Percentiles rank a stretch among this genome's conserved stretches.
phyloP scores from a whole-genome alignment of 2,113 vertebrate species.

The Candoia aspera region DNA sequence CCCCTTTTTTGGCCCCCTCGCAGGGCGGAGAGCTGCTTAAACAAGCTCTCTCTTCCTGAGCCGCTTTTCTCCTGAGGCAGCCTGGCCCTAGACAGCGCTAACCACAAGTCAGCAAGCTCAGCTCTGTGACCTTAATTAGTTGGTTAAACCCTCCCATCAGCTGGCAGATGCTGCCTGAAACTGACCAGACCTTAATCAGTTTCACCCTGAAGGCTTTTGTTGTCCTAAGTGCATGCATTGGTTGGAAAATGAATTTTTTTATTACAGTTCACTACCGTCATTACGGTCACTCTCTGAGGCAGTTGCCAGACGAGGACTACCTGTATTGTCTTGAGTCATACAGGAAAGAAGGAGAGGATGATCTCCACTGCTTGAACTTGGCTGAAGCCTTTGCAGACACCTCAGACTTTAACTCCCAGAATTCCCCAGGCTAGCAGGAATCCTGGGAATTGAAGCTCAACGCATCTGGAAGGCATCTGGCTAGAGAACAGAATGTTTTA shows the following conservation, averaged over 20 bases:
- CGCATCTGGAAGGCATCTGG: background rate
- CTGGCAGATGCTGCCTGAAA: background rate
- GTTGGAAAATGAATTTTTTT: background rate
- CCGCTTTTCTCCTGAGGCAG: too few species aligned
- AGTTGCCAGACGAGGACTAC: background rate
- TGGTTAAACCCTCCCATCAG: background rate
- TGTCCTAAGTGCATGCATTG: background rate
- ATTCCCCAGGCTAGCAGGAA: background rate
- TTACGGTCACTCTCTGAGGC: background rate
- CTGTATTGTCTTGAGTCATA: background rate
- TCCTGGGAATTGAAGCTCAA: background rate
- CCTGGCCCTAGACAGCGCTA: too few species aligned
- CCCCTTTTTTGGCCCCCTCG: too few species aligned
- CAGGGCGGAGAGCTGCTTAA: too few species aligned
- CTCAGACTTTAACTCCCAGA: background rate
- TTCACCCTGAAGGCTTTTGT: background rate
- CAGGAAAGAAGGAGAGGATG: too few species aligned
- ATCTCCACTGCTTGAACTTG: background rate
- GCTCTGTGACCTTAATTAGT: background rate
- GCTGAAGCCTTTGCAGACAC: background rate
- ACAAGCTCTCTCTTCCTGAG: too few species aligned
- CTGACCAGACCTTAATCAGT: background rate
- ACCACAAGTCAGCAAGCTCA: background rate
- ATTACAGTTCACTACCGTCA: background rate
- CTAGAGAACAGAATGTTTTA: background rate